phyloP scores from a whole-genome alignment of 1,140 invertebrate genomes.

The Leptinotarsa undecemlineata region DNA sequence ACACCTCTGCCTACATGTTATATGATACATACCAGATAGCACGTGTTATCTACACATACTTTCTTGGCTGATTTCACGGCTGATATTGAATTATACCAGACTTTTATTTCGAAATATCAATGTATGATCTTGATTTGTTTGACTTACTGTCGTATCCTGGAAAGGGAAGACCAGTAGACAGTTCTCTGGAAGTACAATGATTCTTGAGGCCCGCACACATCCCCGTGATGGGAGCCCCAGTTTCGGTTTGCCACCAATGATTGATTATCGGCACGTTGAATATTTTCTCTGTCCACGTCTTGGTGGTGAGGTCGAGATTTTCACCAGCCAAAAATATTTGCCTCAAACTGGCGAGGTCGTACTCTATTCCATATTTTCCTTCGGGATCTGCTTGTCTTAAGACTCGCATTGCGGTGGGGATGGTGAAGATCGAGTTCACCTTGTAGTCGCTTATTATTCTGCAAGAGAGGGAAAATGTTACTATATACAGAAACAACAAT shows the following conservation, averaged over 20 bases:
- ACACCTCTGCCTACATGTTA: too few species aligned
- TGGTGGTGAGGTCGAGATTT: conserved; percentile 90
- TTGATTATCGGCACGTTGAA: conserved; percentile 87
- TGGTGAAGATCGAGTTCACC: conserved; percentile 83
- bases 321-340: conserved; percentile 90
- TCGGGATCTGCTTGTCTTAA: conserved; percentile 78
- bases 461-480: not conserved
- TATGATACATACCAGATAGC: too few species aligned
- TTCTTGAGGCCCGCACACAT: conserved; percentile 78
- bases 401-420: conserved; percentile 86
- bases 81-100: not conserved
- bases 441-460: conserved; percentile 86
- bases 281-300: conserved; percentile 79
- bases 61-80: not conserved
- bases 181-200: conserved; percentile 64
- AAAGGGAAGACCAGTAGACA: conserved; percentile 74
- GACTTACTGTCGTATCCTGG: conserved; percentile 81
- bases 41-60: not conserved
- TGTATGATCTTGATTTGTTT: not conserved
- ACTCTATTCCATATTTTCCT: conserved; percentile 67
- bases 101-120: not conserved
- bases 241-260: conserved; percentile 97
- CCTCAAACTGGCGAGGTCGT: conserved; percentile 73
- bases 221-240: conserved; percentile 86
- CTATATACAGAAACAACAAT: too few species aligned